Base-by-base conservation (phyloP, 35 echinoderm and acorn worm species). In the Diadema setosum region DNA sequence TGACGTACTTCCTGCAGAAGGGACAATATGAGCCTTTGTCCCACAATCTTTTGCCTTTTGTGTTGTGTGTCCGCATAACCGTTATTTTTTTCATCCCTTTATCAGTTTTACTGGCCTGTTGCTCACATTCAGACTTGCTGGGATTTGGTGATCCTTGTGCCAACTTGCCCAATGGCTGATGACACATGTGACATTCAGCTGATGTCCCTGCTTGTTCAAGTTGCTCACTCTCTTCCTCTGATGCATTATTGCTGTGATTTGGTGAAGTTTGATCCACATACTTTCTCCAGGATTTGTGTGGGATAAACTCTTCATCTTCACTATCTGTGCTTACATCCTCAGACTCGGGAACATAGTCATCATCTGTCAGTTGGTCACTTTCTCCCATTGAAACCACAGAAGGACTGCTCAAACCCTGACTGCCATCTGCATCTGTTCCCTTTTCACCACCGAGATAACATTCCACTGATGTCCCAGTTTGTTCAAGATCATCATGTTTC, bases 11-110 rank as follows among this genome's bases (percentile, higher is more conserved):
- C 63, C 65, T 65, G 56, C 90, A 87, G 63, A 92, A 92, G 49
- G 84, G 74, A 36, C 90, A 87, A 83, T 83, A 93, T 42, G 60
- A n/a, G 52, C 58, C 60, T 74, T 93, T 88, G 82, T 93, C 85
- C 29, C 49, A 93, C 33, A 76, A 82, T 48, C 85, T 42, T 49
- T 87, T 92, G 39, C 70, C 70, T 39, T 76, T 76, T 76, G 39
- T 76, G 70, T 76, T 76, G 70, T 76, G 36, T 76, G 70, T 76
- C 36, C 67, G 70, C 70, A 75, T 75, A 76, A 76, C 70, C 0
- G 34, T 76, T 76, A 76, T 76, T 76, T 76, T 76, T 76, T 76
- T 42, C 6, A n/a, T 76, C 70, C 70, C 70, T 39, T 76, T 76
- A 11, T 76, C 70, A 42, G 70, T 76, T 75, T 75, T 75, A 42